Conservation (phyloP, 1,140 invertebrate species). For the Meloidogyne floridensis region DNA sequence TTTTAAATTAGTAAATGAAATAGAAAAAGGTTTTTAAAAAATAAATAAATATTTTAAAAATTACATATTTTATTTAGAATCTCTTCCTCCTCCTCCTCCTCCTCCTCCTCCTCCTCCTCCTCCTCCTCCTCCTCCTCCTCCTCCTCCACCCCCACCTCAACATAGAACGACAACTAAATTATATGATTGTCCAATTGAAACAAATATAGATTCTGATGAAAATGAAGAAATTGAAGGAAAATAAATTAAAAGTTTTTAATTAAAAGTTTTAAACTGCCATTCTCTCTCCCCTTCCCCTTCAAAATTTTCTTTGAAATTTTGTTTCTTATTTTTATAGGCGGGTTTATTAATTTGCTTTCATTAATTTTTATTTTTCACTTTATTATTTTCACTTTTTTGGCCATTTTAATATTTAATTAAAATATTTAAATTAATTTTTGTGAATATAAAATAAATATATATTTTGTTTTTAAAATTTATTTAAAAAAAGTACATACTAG, state of each 20-base stretch:
- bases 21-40: not conserved
- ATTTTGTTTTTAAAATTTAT: too few species aligned
- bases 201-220: not conserved
- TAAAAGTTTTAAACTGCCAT: not conserved
- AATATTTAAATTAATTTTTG: too few species aligned
- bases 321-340: too few species aligned
- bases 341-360: too few species aligned
- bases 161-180: not conserved
- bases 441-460: too few species aligned
- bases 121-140: not conserved
- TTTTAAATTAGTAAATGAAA: slow-evolving; percentile 15
- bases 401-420: too few species aligned
- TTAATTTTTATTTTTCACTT: too few species aligned
- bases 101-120: too few species aligned
- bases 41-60: not conserved
- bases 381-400: too few species aligned
- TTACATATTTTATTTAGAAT: not conserved
- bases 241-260: not conserved
- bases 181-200: slow-evolving; percentile 1
- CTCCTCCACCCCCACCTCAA: not conserved
- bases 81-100: not conserved
- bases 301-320: too few species aligned
- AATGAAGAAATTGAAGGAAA: not conserved
- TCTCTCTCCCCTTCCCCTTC: too few species aligned
- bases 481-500: too few species aligned